Conservation (phyloP, 1,140 invertebrate species). For the Medauroidea extradentata region DNA sequence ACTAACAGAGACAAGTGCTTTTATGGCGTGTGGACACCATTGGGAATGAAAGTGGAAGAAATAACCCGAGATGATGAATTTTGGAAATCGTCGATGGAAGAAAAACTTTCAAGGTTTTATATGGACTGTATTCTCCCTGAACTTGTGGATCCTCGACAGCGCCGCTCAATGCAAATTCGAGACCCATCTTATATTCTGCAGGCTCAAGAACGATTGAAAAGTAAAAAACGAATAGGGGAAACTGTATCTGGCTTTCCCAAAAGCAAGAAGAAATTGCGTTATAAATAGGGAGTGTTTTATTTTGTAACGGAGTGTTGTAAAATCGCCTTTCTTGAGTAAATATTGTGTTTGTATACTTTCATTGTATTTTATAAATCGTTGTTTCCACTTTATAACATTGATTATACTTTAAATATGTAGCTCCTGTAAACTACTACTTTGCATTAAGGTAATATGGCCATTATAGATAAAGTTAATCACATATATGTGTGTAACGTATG, state of each 20-base stretch:
- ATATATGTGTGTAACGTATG: no score
- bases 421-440: no score
- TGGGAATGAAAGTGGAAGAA: constrained; percentile 7
- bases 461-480: no score
- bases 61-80: constrained; percentile 24
- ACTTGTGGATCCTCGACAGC: constrained; percentile 33
- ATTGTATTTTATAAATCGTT: no score
- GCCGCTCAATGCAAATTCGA: constrained; percentile 27
- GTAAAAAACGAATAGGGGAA: not conserved
- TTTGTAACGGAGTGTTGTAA: no score
- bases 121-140: constrained; percentile 32
- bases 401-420: no score
- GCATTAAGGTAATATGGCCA: no score
- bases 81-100: constrained; percentile 22
- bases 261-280: no score
- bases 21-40: constrained; percentile 24
- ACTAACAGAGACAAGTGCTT: constrained; percentile 26
- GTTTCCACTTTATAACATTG: no score
- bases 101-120: constrained; percentile 30
- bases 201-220: not conserved
- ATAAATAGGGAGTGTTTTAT: no score
- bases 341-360: no score
- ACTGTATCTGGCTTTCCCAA: not conserved
- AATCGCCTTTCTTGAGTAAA: no score
- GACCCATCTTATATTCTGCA: constrained; percentile 25